phyloP scores from a whole-genome alignment of 2,888 invertebrate genomes.

The Neuroscelio doddi region DNA sequence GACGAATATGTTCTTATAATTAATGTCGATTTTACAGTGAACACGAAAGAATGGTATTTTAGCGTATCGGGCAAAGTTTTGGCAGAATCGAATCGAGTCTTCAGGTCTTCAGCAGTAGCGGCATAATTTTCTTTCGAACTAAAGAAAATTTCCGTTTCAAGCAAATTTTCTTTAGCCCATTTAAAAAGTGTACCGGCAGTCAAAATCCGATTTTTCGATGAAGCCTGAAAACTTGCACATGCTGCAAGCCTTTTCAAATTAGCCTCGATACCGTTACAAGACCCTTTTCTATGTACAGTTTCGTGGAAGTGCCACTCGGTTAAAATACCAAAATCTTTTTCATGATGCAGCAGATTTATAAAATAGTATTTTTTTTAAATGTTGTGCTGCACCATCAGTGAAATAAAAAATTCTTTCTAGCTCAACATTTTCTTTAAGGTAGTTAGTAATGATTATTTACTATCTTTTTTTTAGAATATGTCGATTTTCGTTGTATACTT shows the following conservation, averaged over 20 bases:
- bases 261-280: conserved; percentile 52
- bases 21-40: not conserved
- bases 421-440: too few relatives aligned
- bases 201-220: conserved; percentile 7
- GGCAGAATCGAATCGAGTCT: conserved; percentile 7
- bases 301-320: conserved; percentile 56
- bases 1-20: conserved; percentile 1
- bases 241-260: conserved; percentile 12
- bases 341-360: conserved; percentile 22
- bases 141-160: conserved; percentile 12
- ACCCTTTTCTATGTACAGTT: conserved; percentile 52
- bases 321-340: conserved; percentile 27
- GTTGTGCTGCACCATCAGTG: conserved; percentile 27
- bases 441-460: too few relatives aligned
- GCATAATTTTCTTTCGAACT: conserved; percentile 8
- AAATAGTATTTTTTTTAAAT: conserved; percentile 28
- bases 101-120: not conserved
- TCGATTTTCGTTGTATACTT: too few relatives aligned
- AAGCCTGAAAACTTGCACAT: conserved; percentile 7
- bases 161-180: conserved; percentile 9
- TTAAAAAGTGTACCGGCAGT: not conserved
- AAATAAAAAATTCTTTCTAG: conserved; percentile 25
- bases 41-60: conserved; percentile 10
- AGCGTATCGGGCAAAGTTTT: conserved; percentile 12
- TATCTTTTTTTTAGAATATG: too few relatives aligned